Percentiles rank a stretch among this genome's conserved stretches.
phyloP scores from a whole-genome alignment of 2,113 vertebrate species.

The Megaptera novaeangliae region DNA sequence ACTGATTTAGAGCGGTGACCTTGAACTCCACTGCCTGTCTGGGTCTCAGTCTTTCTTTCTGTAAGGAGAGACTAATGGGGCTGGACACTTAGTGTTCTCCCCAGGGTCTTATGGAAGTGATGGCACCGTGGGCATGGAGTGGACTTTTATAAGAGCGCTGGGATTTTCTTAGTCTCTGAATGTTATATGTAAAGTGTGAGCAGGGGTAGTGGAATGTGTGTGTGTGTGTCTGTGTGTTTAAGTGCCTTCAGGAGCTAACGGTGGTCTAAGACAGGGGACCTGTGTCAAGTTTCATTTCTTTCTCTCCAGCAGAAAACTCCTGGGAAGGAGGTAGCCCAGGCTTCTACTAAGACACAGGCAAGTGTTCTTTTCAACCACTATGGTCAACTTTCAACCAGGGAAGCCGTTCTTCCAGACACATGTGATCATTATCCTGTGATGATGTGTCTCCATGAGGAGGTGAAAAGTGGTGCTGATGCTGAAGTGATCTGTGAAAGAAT shows the following conservation, averaged over 20 bases:
- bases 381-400: not conserved
- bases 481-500: not conserved
- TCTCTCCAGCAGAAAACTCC: not conserved
- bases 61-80: not conserved
- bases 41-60: not conserved
- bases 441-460: not conserved
- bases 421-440: not conserved
- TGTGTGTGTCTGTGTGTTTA: not conserved
- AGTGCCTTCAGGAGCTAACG: not conserved
- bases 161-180: not conserved
- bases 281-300: not conserved
- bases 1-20: not conserved
- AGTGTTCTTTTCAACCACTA: not conserved
- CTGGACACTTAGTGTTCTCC: not conserved
- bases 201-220: not conserved
- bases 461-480: not conserved
- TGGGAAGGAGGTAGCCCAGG: not conserved
- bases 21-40: not conserved
- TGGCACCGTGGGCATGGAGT: not conserved
- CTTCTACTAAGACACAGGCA: not conserved
- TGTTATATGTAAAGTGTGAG: not conserved
- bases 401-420: not conserved
- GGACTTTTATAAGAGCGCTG: not conserved
- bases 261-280: not conserved
- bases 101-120: not conserved